Evolutionary conservation across 37 sponge, comb jelly and placozoan species (phyloP).

Genomic region (Bolinopsis microptera): DNA sequence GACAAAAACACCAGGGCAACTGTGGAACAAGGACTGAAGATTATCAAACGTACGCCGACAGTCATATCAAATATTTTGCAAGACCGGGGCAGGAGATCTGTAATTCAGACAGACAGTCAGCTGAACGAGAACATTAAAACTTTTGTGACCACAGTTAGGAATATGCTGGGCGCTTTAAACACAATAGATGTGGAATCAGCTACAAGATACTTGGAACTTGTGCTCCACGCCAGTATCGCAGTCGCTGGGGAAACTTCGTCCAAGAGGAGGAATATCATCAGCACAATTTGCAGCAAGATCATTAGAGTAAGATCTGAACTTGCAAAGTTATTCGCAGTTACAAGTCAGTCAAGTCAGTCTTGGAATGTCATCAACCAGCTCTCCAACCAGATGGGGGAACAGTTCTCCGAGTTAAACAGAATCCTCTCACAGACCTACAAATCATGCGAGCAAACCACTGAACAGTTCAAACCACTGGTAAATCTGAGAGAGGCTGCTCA

Average conservation of each 20-base stretch:
- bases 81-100: background rate
- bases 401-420: conserved; percentile 57
- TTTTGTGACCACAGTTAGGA: conserved; percentile 3
- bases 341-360: conserved; percentile 45
- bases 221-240: conserved; percentile 60
- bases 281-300: conserved; percentile 19
- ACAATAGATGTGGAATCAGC: conserved; percentile 54
- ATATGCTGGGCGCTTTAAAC: background rate
- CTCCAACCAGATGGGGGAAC: conserved; percentile 34
- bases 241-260: conserved; percentile 33
- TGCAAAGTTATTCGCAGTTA: conserved; percentile 45
- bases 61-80: conserved; percentile 56
- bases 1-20: conserved; percentile 21
- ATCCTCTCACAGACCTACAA: conserved; percentile 62
- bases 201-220: conserved; percentile 33
- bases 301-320: conserved; percentile 18
- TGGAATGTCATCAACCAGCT: conserved; percentile 63
- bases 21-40: conserved; percentile 46
- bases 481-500: conserved; percentile 33
- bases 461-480: background rate
- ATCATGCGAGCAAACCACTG: background rate
- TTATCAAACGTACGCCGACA: conserved; percentile 54
- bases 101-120: background rate
- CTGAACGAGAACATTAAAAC: conserved; percentile 43
- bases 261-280: background rate